Percentiles rank a stretch among this genome's conserved stretches.
Evolutionary conservation across 2,797 vertebrate genomes (phyloP).

Genomic region (Triplophysa yarkandensis): DNA sequence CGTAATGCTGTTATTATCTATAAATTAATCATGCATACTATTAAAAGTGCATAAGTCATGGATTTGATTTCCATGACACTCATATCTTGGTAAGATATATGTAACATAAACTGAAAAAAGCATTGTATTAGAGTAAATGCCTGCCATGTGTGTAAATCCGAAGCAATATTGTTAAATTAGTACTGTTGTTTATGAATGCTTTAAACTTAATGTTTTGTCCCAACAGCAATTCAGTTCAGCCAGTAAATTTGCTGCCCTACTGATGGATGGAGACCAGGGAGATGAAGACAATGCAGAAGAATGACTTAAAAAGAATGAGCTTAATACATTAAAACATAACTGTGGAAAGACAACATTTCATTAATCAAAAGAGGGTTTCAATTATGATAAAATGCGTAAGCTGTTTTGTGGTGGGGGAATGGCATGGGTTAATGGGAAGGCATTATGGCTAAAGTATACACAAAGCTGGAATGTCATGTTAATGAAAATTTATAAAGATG

Average conservation of each 20-base stretch:
- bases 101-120: not conserved
- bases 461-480: slow-evolving; percentile 41
- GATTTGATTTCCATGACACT: not conserved
- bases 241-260: slow-evolving; percentile 92
- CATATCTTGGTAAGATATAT: not conserved
- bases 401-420: slow-evolving; percentile 2
- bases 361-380: slow-evolving; percentile 34
- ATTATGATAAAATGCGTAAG: not conserved
- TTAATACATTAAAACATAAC: slow-evolving; percentile 5
- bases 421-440: not conserved
- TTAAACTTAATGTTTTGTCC: slow-evolving; percentile 10
- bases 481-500: slow-evolving; percentile 44
- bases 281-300: slow-evolving; percentile 81
- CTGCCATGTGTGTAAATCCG: not conserved
- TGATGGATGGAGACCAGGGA: slow-evolving; percentile 87
- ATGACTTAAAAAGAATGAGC: slow-evolving; percentile 58
- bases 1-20: too few species aligned
- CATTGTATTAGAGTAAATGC: not conserved
- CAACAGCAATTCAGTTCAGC: slow-evolving; percentile 89
- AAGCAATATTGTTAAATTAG: too few species aligned
- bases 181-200: too few species aligned
- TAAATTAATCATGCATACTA: not conserved
- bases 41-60: not conserved
- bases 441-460: slow-evolving; percentile 2
- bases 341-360: slow-evolving; percentile 13